Conservation (phyloP, 2,888 invertebrate species). For the Tupiocoris notatus region DNA sequence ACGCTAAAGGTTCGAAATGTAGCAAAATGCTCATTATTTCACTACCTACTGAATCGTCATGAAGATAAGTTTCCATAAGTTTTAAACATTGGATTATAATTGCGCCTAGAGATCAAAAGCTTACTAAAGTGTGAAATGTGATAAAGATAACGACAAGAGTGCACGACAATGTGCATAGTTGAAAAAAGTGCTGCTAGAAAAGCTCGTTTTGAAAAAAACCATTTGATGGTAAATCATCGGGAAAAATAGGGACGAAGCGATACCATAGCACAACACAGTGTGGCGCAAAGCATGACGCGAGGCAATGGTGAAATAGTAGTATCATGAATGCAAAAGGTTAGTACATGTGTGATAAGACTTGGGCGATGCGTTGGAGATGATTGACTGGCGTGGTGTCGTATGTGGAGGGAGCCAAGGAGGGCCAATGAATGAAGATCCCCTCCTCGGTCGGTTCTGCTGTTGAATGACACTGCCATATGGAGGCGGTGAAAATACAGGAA, state of each 20-base stretch:
- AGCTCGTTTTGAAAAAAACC: too few relatives aligned
- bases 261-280: not conserved
- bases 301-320: slow-evolving; percentile 2
- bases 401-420: slow-evolving; percentile 53
- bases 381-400: slow-evolving; percentile 67
- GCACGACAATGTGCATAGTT: too few relatives aligned
- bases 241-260: not conserved
- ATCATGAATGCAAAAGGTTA: slow-evolving; percentile 15
- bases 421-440: slow-evolving; percentile 54
- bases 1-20: too few relatives aligned
- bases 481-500: slow-evolving; percentile 81
- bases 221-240: not conserved
- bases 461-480: slow-evolving; percentile 59
- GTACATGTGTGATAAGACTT: slow-evolving; percentile 91
- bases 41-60: too few relatives aligned
- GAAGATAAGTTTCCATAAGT: too few relatives aligned
- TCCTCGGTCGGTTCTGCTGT: slow-evolving; percentile 51
- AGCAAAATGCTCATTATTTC: too few relatives aligned
- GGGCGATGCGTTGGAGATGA: slow-evolving; percentile 73
- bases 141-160: too few relatives aligned
- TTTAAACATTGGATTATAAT: too few relatives aligned
- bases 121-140: too few relatives aligned
- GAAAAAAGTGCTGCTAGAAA: too few relatives aligned
- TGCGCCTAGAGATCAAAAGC: too few relatives aligned
- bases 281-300: slow-evolving; percentile 46